These are phyloP conservation scores for Scaptomyza parva DNA, from an alignment of 2,888 invertebrate species.

Conservation along the genomic window DNA sequence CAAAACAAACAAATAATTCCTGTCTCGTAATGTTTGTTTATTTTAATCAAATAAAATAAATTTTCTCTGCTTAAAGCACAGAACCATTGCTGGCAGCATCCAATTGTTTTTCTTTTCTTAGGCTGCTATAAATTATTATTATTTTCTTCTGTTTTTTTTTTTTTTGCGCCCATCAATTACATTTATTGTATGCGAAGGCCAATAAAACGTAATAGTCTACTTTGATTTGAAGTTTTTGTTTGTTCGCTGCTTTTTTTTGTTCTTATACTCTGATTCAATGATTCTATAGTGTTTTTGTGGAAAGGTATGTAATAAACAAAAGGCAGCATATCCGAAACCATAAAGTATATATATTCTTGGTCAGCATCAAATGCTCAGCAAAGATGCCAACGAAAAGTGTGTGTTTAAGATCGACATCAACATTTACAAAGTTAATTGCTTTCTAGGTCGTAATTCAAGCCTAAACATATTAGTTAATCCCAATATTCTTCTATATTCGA, in stretches of 20 bases:
- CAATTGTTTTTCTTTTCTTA: slow-evolving; percentile 38
- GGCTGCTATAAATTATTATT: slow-evolving; percentile 50
- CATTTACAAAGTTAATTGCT: too few relatives aligned
- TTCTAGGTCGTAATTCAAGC: too few relatives aligned
- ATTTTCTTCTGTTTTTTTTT: slow-evolving; percentile 5
- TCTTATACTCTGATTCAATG: too few relatives aligned
- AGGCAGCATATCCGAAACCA: too few relatives aligned
- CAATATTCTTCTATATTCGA: too few relatives aligned
- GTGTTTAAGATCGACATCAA: too few relatives aligned
- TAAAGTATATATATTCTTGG: too few relatives aligned
- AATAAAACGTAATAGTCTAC: slow-evolving; percentile 11
- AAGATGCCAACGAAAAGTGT: too few relatives aligned
- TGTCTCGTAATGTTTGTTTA: slow-evolving; percentile 55
- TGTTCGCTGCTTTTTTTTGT: slow-evolving; percentile 21
- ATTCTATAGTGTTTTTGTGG: too few relatives aligned
- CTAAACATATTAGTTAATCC: too few relatives aligned
- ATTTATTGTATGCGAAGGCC: slow-evolving; percentile 51
- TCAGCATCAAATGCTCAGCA: too few relatives aligned
- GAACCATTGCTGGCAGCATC: slow-evolving; percentile 5
- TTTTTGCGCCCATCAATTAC: slow-evolving; percentile 51
- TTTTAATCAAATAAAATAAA: slow-evolving; percentile 41
- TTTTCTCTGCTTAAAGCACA: slow-evolving; percentile 12
- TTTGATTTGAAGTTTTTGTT: slow-evolving; percentile 73
- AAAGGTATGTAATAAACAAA: too few relatives aligned
- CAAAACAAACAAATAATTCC: slow-evolving; percentile 73